Base-by-base conservation (phyloP, 2,797 vertebrate species). In the Discoglossus pictus region DNA sequence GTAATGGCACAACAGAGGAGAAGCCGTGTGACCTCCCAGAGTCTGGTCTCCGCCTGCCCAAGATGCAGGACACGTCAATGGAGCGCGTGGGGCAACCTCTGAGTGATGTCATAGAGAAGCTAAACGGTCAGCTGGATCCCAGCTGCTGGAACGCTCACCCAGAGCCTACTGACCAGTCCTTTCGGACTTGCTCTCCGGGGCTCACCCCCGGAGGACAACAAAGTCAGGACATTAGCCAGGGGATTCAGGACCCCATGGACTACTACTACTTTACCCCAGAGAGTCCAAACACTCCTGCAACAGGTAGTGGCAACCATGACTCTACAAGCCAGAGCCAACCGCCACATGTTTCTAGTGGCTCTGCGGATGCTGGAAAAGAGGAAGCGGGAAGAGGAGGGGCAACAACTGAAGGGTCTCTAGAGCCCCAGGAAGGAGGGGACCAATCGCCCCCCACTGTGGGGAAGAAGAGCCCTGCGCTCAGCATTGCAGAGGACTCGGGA, bases 1-100 rank as follows among this genome's bases (percentile, higher is more conserved):
- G 69, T 58, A 58, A 79, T 20, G 15, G 76, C 69, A 44, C n/a
- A 2, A 0, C 58, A 6, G 0, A 65, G 40, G n/a, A 25, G 63
- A 0, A 7, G 4, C 0, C 44, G 3, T 0, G 12, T 60, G 0
- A 13, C 67, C 7, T 68, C 9, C 0, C 1, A 0, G 76, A 68
- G n/a, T 43, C 43, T 0, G 83, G 81, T 2, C 74, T 93, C 7
- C 83, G 84, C 13, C 92, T 98, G 59, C 94, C 96, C 0, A 84
- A 92, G 75, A 94, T 97, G 95, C 88, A 90, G 0, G 97, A 98
- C 86, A 94, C 87, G 0, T 98, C 95, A 65, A 95, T 97, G 96
- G 91, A 94, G 65, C 83, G 78, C 0, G 65, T 98, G 62, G 96
- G 94, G 25, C 92, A 92, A 75, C 91, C 94, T 0, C 87, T 98